These are phyloP conservation scores for Ibidorhyncha struthersii DNA, from an alignment of 2,113 vertebrate species.

Conservation along the genomic window DNA sequence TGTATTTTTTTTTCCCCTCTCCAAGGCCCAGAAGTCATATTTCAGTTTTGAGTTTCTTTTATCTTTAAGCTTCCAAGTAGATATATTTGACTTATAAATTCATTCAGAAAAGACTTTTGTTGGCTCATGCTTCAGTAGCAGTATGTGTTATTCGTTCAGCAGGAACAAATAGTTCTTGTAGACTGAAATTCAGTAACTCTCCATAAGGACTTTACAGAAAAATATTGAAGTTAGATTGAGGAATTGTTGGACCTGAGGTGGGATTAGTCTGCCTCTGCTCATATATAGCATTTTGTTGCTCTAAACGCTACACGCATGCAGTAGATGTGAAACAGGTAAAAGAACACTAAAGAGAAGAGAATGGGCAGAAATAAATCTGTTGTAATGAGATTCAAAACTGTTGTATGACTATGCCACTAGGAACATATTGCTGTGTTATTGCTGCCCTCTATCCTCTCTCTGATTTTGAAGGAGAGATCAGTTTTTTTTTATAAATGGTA, in stretches of 20 bases:
- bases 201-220: constrained; percentile 4
- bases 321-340: background rate
- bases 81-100: constrained; percentile 60
- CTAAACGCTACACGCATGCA: background rate
- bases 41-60: constrained; percentile 44
- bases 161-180: background rate
- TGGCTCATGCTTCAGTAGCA: constrained; percentile 5
- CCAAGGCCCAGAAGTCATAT: constrained; percentile 24
- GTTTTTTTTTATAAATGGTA: background rate
- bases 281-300: background rate
- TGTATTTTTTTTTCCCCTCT: background rate
- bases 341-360: background rate
- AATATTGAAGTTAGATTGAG: constrained; percentile 6
- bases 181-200: constrained; percentile 20
- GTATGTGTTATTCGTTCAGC: constrained; percentile 2
- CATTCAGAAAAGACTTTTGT: constrained; percentile 36
- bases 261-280: background rate
- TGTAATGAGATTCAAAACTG: background rate
- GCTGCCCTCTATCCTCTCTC: background rate
- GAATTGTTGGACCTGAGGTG: background rate
- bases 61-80: constrained; percentile 48
- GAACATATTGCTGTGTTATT: background rate
- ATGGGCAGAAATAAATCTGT: background rate
- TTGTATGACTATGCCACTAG: background rate
- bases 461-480: background rate